These are phyloP conservation scores for Gouania willdenowi DNA, from an alignment of 2,797 vertebrate genomes.

Conservation along the genomic window DNA sequence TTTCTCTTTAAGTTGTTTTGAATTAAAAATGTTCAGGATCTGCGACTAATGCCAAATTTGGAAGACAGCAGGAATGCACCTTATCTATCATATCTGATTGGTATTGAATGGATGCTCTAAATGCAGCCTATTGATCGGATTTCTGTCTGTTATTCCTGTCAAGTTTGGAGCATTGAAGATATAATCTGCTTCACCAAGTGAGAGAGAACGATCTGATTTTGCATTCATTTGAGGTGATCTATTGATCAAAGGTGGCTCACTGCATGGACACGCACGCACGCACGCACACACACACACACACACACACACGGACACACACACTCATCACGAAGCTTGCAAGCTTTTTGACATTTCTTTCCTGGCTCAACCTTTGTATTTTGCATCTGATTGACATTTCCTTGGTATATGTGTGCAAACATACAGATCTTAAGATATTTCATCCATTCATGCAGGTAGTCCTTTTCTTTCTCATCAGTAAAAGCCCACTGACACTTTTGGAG, in stretches of 20 bases:
- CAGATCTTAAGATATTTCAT: constrained; percentile 58
- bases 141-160: constrained; percentile 10
- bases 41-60: no score
- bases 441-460: constrained; percentile 51
- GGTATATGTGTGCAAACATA: constrained; percentile 60
- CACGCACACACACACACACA: constrained; percentile 9
- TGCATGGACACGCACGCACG: constrained; percentile 13
- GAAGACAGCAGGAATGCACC: no score
- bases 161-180: not conserved
- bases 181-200: constrained; percentile 18
- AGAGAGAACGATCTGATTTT: constrained; percentile 18
- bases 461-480: constrained; percentile 36
- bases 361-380: constrained; percentile 56
- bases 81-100: no score
- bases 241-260: constrained; percentile 45
- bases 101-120: constrained; percentile 11
- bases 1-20: no score
- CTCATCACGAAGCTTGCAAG: constrained; percentile 7
- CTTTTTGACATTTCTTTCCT: constrained; percentile 63
- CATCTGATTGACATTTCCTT: constrained; percentile 73
- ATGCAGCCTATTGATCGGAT: constrained; percentile 10
- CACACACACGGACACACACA: not conserved
- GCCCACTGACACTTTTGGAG: constrained; percentile 17
- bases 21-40: no score
- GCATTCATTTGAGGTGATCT: constrained; percentile 52